Evolutionary conservation across 2,888 invertebrate species (phyloP), one percentile per base, ranked within the genome.

Genomic region (Mythimna ferrago): DNA sequence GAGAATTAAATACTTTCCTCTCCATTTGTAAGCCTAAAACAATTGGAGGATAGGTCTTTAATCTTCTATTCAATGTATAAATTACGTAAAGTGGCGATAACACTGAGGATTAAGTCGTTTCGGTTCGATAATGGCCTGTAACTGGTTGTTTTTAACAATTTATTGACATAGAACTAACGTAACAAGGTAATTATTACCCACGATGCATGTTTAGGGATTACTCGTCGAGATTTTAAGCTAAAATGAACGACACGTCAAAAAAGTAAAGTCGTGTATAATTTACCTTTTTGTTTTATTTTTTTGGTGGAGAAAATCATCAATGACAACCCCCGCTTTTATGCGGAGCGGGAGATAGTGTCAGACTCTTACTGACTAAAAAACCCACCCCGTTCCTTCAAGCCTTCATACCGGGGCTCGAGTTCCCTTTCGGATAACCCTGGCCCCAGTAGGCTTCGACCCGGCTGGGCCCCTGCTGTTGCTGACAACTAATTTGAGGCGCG

Each of bases 11-110:
- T 38, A 51, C 7, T 35, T 62, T 54, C 0, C 10, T 19, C 7
- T 2, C 16, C 10, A 66, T 62, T 58, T 38, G 21, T 56, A 38
- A 58, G 11, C 32, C 32, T n/a, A 26, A 68, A 57, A 41, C 32
- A 6, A 61, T 41, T 62, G 26, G 11, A n/a, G 62, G 57, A 67
- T 35, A 63, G 65, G 41, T 79, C 38, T 72, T 82, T 73, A 68
- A 79, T 82, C 73, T 66, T 21, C 53, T 54, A 58, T 41, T 32
- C 41, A 60, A 51, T 68, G 16, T 57, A 78, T 80, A 78, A 71
- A 78, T 78, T 78, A 78, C 57, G 0, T 54, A 72, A 78, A 82
- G 21, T 44, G 67, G 65, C 68, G 32, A 63, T 73, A 79, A 80
- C 73, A 56, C 32, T 60, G 44, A 62, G 48, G 16, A 79, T 68